phyloP scores from a whole-genome alignment of 2,888 invertebrate species.

The Elysia crispata region DNA sequence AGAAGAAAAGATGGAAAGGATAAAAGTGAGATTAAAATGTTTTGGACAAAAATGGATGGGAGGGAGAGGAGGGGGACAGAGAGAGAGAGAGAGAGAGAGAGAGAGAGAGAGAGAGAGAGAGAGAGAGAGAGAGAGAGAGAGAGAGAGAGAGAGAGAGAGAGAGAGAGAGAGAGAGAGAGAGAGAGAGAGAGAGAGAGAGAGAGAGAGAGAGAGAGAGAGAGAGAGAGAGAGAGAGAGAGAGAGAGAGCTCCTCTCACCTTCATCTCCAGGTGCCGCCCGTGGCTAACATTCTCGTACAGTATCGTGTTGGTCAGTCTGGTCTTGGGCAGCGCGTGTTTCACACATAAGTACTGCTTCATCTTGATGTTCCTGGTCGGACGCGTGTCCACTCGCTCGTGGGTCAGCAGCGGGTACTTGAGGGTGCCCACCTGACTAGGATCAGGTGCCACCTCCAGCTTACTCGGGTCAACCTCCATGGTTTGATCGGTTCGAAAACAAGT shows the following conservation, averaged over 20 bases:
- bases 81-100: not conserved
- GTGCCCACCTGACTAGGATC: slow-evolving; percentile 17
- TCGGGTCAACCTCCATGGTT: slow-evolving; percentile 13
- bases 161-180: not conserved
- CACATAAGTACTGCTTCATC: slow-evolving; percentile 66
- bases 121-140: not conserved
- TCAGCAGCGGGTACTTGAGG: slow-evolving; percentile 27
- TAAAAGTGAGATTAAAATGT: too few relatives aligned
- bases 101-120: not conserved
- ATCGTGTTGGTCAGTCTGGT: slow-evolving; percentile 68
- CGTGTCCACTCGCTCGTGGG: slow-evolving; percentile 46
- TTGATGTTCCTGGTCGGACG: slow-evolving; percentile 61
- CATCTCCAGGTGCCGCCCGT: slow-evolving; percentile 66
- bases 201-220: not conserved
- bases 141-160: not conserved
- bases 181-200: not conserved
- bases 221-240: not conserved
- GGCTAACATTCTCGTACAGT: slow-evolving; percentile 69
- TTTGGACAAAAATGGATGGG: too few relatives aligned
- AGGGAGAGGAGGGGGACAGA: not conserved
- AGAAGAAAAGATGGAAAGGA: too few relatives aligned
- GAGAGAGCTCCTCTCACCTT: slow-evolving; percentile 33
- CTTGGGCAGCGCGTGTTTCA: slow-evolving; percentile 68
- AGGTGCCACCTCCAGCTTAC: not conserved
- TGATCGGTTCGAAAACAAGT: too few relatives aligned